These are phyloP conservation scores for Chamaea fasciata DNA, from an alignment of 2,113 vertebrate genomes.

Conservation along the genomic window DNA sequence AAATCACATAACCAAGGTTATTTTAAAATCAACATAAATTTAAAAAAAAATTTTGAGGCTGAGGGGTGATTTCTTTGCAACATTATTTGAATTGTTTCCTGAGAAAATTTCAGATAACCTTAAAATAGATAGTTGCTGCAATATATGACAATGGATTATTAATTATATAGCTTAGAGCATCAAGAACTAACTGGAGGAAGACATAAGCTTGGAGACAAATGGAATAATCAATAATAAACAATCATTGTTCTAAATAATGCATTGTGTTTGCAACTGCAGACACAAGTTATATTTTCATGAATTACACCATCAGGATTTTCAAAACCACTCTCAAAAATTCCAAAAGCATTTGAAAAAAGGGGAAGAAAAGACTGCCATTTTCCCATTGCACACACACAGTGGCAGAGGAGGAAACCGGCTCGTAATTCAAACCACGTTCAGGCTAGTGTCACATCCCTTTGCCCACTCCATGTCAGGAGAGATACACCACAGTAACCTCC, in stretches of 20 bases:
- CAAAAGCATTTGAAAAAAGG: neutral
- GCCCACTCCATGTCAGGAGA: neutral
- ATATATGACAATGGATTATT: neutral
- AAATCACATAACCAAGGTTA: neutral
- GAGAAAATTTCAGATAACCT: neutral
- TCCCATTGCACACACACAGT: neutral
- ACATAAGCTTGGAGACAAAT: neutral
- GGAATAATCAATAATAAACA: neutral
- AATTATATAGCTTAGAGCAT: neutral
- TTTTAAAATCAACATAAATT: neutral
- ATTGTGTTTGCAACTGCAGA: neutral
- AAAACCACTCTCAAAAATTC: neutral
- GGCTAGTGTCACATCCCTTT: neutral
- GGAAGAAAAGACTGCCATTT: neutral
- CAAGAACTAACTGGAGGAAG: neutral
- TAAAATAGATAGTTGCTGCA: neutral
- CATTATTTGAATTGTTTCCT: neutral
- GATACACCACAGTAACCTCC: neutral
- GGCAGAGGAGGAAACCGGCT: neutral
- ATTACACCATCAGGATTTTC: neutral
- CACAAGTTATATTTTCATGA: neutral
- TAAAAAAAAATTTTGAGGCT: neutral
- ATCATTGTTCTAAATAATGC: neutral
- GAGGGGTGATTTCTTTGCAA: neutral
- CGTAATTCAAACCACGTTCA: rapidly evolving